Base-by-base conservation (phyloP, 1,140 invertebrate genomes). In the Nylanderia fulva region DNA sequence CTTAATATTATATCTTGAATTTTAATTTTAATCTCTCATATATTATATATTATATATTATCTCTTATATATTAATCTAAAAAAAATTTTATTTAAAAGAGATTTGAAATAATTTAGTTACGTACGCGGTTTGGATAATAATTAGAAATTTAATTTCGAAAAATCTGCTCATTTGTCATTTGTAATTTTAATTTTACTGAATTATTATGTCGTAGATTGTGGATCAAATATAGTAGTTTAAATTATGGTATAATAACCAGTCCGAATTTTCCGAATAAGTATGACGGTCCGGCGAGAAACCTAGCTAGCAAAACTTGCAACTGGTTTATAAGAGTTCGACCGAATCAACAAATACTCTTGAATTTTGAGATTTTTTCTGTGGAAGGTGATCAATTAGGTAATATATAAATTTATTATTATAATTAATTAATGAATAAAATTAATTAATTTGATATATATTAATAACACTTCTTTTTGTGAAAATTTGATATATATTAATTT, bases 241-340 rank as follows among this genome's bases (percentile, higher is more conserved):
- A 98, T 91, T 98, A 97, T 88, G 99, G 98, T 54, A 95, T 97
- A 82, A 97, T 98, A 85, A 97, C 98, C n/a, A 96, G 95, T 75
- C 98, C 98, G 79, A 97, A 98, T 91, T 99, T 97, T 95, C 98
- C 98, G 45, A 95, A 96, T 13, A 97, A 97, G 72, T 99, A 99
- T 94, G 97, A 98, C 86, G 96, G 97, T 39, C 97, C 98, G 0
- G 95, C 96, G 8, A 96, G 96, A 86, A 96, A 97, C 69, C 95
- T 96, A 82, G 97, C 98, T 8, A 97, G 97, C 84, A 97, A 97
- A 92, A 97, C 97, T 36, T 99, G 98, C 94, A 98, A 99, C 95
- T 99, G 98, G 98, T 98, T 97, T 92, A 97, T 99, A 92, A 97
- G 96, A 75, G 98, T 98, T 39, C 95, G 96, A 88, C 97, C 97